Evolutionary conservation across 2,888 invertebrate genomes (phyloP).

Genomic region (Ethmia dodecea): DNA sequence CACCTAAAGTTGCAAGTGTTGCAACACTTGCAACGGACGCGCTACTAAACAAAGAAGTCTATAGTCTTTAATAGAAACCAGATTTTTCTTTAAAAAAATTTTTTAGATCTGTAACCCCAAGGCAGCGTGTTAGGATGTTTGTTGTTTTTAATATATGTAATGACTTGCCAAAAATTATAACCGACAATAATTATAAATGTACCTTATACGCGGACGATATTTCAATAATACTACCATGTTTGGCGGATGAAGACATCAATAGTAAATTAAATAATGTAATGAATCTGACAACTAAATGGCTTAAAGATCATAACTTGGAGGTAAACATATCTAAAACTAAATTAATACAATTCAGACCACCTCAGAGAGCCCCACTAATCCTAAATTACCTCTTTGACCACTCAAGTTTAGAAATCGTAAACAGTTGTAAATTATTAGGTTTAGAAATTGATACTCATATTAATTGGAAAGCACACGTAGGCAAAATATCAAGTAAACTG

Average conservation of each 20-base stretch:
- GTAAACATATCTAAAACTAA: conserved; percentile 12
- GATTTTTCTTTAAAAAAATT: no score
- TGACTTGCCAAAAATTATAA: conserved; percentile 11
- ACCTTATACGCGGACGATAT: conserved; percentile 15
- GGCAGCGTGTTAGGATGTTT: conserved; percentile 6
- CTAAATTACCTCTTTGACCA: conserved; percentile 7
- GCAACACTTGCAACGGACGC: no score
- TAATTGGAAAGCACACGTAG: conserved; percentile 14
- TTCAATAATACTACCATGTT: conserved; percentile 9
- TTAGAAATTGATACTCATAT: conserved; percentile 10
- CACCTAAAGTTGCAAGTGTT: no score
- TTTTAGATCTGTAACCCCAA: no score
- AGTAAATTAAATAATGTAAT: conserved; percentile 5
- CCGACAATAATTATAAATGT: not conserved
- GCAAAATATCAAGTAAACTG: conserved; percentile 9
- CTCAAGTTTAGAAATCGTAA: conserved; percentile 7
- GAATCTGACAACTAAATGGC: conserved; percentile 6
- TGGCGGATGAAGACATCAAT: conserved; percentile 2
- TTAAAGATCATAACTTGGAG: conserved; percentile 15
- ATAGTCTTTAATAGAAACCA: no score
- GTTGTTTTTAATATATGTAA: conserved; percentile 10
- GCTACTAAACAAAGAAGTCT: no score
- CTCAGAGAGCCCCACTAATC: conserved; percentile 9
- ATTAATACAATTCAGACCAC: conserved; percentile 11
- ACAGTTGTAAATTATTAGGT: conserved; percentile 10